A percentile compares a stretch with the other conserved stretches of the same genome.
These are phyloP conservation scores for Platycercus adscitus DNA, from an alignment of 2,113 vertebrate genomes.

Conservation along the genomic window DNA sequence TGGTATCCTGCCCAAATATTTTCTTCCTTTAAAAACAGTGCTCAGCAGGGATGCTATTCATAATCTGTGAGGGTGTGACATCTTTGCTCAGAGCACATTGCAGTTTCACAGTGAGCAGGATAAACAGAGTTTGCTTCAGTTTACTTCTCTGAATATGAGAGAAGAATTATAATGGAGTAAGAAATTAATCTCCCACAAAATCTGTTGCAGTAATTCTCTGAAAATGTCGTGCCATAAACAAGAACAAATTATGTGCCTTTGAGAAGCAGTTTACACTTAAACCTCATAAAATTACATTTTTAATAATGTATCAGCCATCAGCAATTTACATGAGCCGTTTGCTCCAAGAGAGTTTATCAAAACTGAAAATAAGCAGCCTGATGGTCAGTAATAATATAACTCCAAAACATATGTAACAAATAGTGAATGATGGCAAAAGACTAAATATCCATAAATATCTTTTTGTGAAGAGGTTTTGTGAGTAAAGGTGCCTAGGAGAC, in stretches of 20 bases:
- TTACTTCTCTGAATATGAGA: not conserved
- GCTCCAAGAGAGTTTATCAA: not conserved
- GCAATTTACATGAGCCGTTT: not conserved
- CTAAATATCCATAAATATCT: not conserved
- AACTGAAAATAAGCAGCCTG: not conserved
- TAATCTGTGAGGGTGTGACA: not conserved
- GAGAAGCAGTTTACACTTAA: not conserved
- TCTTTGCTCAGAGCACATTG: not conserved
- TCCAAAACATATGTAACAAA: not conserved
- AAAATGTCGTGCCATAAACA: not conserved
- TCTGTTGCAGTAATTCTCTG: not conserved
- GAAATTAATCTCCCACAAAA: not conserved
- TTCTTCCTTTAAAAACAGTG: not conserved
- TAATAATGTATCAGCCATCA: not conserved
- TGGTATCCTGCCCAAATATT: not conserved
- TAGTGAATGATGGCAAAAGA: not conserved
- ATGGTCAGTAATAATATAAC: not conserved
- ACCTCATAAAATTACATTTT: not conserved
- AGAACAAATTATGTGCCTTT: not conserved
- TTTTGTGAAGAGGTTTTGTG: not conserved
- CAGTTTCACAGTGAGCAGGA: not conserved
- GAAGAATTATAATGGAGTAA: not conserved
- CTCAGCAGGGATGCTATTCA: not conserved
- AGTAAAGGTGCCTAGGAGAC: not conserved
- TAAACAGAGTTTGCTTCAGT: not conserved